phyloP scores from a whole-genome alignment of 2,113 vertebrate genomes.

The Coptodon rendalli region DNA sequence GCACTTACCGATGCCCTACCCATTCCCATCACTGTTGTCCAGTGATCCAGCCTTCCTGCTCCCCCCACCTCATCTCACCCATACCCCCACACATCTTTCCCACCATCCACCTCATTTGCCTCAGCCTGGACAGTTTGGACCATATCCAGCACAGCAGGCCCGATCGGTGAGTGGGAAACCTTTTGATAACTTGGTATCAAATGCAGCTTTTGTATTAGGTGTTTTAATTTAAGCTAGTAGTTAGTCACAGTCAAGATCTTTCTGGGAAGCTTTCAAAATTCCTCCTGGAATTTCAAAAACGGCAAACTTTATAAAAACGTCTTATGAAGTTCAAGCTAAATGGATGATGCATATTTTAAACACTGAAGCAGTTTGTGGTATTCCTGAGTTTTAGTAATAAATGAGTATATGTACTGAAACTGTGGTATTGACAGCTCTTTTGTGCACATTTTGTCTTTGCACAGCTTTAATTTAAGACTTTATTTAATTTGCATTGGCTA shows the following conservation, averaged over 20 bases:
- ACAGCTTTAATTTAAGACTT: not conserved
- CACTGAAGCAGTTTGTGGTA: not conserved
- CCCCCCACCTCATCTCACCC: constrained; percentile 87
- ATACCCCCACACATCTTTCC: constrained; percentile 59
- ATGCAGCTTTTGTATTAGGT: not conserved
- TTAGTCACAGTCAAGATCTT: not conserved
- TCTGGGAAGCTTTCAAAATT: not conserved
- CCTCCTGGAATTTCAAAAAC: not conserved
- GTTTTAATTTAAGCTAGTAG: not conserved
- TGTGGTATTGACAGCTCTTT: not conserved
- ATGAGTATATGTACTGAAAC: not conserved
- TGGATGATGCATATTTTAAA: not conserved
- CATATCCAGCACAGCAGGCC: constrained; percentile 92
- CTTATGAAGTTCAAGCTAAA: not conserved
- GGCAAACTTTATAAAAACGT: not conserved
- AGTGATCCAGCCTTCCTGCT: constrained; percentile 91
- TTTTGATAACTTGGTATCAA: not conserved
- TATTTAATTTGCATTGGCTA: not conserved
- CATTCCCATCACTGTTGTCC: constrained; percentile 93
- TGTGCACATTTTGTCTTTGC: not conserved
- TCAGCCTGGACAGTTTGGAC: constrained; percentile 91
- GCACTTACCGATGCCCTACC: constrained; percentile 93
- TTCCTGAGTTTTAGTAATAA: not conserved
- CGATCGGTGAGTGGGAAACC: constrained; percentile 81
- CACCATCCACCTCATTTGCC: constrained; percentile 90